Percentiles rank a stretch among this genome's conserved stretches.
Evolutionary conservation across 1,140 invertebrate genomes (phyloP).

Genomic region (Hesperophylax magnus): DNA sequence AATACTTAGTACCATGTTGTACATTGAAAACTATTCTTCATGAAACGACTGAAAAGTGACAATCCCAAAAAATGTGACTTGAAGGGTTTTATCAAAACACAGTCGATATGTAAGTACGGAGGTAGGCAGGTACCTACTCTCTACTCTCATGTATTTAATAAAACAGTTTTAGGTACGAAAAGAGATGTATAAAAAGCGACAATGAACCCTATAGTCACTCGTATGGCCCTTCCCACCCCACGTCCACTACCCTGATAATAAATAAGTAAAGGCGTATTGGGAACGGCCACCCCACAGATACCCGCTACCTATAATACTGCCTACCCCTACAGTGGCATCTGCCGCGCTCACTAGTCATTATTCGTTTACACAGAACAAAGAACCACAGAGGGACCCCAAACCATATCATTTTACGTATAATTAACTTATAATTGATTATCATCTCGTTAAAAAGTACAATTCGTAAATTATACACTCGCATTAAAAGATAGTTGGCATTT

Average conservation of each 20-base stretch:
- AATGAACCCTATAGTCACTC: slow-evolving; percentile 43
- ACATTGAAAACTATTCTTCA: too few relatives aligned
- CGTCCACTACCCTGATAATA: slow-evolving; percentile 44
- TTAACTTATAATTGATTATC: slow-evolving; percentile 41
- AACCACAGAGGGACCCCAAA: slow-evolving; percentile 11
- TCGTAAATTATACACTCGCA: slow-evolving; percentile 14
- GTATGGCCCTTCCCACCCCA: slow-evolving; percentile 34
- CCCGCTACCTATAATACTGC: slow-evolving; percentile 1
- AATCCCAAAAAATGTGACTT: too few relatives aligned
- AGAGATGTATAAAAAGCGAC: slow-evolving; percentile 22
- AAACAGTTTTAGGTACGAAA: not conserved
- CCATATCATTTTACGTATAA: slow-evolving; percentile 31
- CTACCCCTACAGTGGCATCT: slow-evolving; percentile 34
- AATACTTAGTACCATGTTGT: too few relatives aligned
- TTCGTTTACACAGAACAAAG: slow-evolving; percentile 44
- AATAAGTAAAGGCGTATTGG: slow-evolving; percentile 43
- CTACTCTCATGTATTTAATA: not conserved
- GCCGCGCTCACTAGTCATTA: slow-evolving; percentile 40
- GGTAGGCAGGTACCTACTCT: too few relatives aligned
- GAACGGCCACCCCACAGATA: slow-evolving; percentile 22
- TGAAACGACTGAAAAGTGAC: too few relatives aligned
- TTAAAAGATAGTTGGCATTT: slow-evolving; percentile 27
- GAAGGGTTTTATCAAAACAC: too few relatives aligned
- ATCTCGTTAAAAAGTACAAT: slow-evolving; percentile 4
- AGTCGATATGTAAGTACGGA: too few relatives aligned